Percentiles rank a stretch among this genome's conserved stretches.
phyloP scores from a whole-genome alignment of 1,140 invertebrate genomes.

The Penaeus vannamei region DNA sequence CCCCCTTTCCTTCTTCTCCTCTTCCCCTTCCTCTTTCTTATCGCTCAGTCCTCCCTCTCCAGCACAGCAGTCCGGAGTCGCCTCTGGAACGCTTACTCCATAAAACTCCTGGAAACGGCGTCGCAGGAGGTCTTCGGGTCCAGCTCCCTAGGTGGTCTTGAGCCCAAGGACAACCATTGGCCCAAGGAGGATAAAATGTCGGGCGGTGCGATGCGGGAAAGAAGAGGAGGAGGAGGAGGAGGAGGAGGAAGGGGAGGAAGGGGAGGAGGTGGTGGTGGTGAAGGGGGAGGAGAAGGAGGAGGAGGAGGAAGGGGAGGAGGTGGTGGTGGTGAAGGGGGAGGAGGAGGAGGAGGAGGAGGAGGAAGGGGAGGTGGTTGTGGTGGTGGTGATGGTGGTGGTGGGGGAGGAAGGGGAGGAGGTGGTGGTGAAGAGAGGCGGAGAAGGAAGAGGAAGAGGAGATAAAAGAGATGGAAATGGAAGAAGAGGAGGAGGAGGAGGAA shows the following conservation, averaged over 20 bases:
- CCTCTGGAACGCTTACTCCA: not conserved
- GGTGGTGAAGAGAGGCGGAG: not conserved
- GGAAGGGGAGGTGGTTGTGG: not conserved
- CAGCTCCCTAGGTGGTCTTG: not conserved
- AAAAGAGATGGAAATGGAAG: not conserved
- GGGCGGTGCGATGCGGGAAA: slow-evolving; percentile 22
- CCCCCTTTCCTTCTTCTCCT: not conserved
- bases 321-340: not conserved
- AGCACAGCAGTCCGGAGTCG: slow-evolving; percentile 24
- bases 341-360: not conserved
- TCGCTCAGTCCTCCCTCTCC: not conserved
- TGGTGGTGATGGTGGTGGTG: not conserved
- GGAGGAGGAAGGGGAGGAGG: not conserved
- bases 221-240: not conserved
- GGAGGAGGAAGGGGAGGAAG: not conserved
- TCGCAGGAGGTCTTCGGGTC: slow-evolving; percentile 34
- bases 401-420: too few relatives aligned
- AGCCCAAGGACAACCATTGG: slow-evolving; percentile 12
- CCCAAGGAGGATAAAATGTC: slow-evolving; percentile 27
- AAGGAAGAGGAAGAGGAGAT: not conserved
- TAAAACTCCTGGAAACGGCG: slow-evolving; percentile 5
- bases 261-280: not conserved
- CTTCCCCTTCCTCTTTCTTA: not conserved
- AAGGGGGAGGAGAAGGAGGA: not conserved
- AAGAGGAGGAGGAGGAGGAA: too few relatives aligned